Evolutionary conservation across 2,113 vertebrate genomes (phyloP).

Genomic region (Phocoena phocoena): DNA sequence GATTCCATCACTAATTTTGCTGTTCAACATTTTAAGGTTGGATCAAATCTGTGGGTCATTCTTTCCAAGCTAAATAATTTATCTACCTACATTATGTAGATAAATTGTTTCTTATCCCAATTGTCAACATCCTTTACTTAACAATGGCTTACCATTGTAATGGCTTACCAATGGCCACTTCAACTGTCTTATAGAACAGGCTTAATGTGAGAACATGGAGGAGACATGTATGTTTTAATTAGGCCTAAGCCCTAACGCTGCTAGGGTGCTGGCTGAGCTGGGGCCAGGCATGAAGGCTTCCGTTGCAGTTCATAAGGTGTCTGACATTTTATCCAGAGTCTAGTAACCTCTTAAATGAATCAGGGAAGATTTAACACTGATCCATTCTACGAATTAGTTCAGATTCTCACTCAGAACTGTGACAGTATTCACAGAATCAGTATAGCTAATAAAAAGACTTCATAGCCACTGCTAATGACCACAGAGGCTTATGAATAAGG

Average conservation of each 20-base stretch:
- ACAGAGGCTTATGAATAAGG: background rate
- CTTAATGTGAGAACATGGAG: background rate
- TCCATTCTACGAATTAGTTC: background rate
- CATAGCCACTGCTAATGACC: background rate
- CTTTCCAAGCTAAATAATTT: background rate
- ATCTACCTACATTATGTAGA: background rate
- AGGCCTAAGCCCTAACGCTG: fast-evolving
- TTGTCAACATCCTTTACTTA: background rate
- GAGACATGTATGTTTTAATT: background rate
- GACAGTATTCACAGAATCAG: background rate
- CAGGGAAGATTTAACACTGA: background rate
- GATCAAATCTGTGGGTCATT: background rate
- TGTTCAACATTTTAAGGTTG: background rate
- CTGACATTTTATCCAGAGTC: background rate
- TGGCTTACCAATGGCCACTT: background rate
- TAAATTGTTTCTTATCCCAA: background rate
- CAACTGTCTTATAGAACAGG: background rate
- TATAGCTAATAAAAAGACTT: background rate
- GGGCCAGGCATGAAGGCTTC: background rate
- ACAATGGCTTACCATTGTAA: background rate
- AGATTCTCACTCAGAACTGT: background rate
- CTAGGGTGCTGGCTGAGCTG: background rate
- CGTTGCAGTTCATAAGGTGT: background rate
- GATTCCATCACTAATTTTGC: background rate
- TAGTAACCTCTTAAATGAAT: background rate